Base-by-base conservation (phyloP, 2,113 vertebrate genomes). In the Oncorhynchus keta region DNA sequence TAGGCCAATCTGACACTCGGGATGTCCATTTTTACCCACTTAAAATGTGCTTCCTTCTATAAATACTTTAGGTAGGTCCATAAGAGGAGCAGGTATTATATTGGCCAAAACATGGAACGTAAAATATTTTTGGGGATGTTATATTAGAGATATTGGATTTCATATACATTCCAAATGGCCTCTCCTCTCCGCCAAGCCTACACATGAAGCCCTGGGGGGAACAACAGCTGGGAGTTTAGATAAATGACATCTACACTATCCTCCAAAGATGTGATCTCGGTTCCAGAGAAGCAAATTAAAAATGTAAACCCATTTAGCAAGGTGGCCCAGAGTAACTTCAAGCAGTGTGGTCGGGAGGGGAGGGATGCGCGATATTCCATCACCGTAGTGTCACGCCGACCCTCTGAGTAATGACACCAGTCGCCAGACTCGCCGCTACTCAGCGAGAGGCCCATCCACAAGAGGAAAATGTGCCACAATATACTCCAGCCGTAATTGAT, bases 221-320 rank as follows among this genome's bases (percentile, higher is more conserved):
- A 83, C 76, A 74, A 84, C 83, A 78, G 77, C 81, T 62, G 81
- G 68, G 78, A 73, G 75, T 74, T 88, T 90, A 89, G 94, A 93
- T 92, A 93, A 92, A 93, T 92, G 81, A 92, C 83, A 81, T 86
- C 83, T 83, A 86, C 80, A 89, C 88, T 85, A 91, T 92, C 89
- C 89, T 90, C 89, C 81, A 84, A 85, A 91, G 91, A 92, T 91
- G 90, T 77, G 88, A 91, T 92, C 90, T 90, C 87, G 87, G 86
- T 92, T 92, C 86, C 88, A 80, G 72, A 76, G 85, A 30, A 62
- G 28, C 85, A 87, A 89, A 93, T 93, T 87, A 93, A 93, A 93
- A 87, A 92, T 89, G 83, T 92, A 57, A 86, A 83, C 81, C 86
- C 89, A 91, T 93, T 93, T 92, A 93, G 89, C 74, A 79, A 84